Percentiles rank a stretch among this genome's conserved stretches.
These are phyloP conservation scores for Agrotis ipsilon DNA, from an alignment of 2,888 invertebrate species.

Conservation along the genomic window DNA sequence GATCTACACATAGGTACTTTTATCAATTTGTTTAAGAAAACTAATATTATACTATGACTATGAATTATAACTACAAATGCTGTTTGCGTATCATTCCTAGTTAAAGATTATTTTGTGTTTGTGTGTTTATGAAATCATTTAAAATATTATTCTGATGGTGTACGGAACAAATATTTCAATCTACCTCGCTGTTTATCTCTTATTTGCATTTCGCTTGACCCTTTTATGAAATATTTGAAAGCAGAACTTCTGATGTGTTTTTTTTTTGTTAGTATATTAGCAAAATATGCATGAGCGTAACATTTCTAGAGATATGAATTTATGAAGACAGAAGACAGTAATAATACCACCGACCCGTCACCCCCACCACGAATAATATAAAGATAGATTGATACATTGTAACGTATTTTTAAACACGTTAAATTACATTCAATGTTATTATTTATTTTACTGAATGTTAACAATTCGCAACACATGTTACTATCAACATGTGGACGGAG, in stretches of 20 bases:
- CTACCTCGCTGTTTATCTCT: constrained; percentile 81
- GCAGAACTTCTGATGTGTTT: constrained; percentile 60
- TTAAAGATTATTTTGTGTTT: constrained; percentile 62
- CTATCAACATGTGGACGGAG: constrained; percentile 50
- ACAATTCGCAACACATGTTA: constrained; percentile 41
- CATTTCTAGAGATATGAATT: constrained; percentile 23
- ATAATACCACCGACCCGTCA: constrained; percentile 48
- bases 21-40: constrained; percentile 61
- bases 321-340: constrained; percentile 13
- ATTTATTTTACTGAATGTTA: constrained; percentile 56
- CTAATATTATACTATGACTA: constrained; percentile 60
- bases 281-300: constrained; percentile 72
- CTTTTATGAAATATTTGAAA: constrained; percentile 65
- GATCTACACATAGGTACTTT: constrained; percentile 28
- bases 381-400: constrained; percentile 40
- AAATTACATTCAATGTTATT: constrained; percentile 48
- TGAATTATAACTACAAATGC: constrained; percentile 59
- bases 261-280: constrained; percentile 65
- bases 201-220: constrained; percentile 74
- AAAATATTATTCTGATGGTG: constrained; percentile 55
- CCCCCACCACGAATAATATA: constrained; percentile 30
- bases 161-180: constrained; percentile 77
- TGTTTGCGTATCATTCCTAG: constrained; percentile 72
- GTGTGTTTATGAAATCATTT: constrained; percentile 59
- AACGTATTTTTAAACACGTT: constrained; percentile 27